Evolutionary conservation across 2,113 vertebrate genomes (phyloP).

Genomic region (Etia nguti): DNA sequence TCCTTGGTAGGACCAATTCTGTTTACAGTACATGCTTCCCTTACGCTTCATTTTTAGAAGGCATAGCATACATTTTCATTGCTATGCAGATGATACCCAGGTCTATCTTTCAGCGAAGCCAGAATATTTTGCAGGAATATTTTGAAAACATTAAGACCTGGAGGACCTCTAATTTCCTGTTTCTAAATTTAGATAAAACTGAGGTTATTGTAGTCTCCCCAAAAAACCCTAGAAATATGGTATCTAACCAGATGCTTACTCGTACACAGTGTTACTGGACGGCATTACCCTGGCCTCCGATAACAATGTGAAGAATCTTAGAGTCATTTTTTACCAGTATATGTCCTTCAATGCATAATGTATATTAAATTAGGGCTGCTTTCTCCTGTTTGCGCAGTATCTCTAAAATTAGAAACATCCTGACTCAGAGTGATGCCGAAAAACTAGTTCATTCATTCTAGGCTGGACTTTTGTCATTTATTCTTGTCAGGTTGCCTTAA

Average conservation of each 20-base stretch:
- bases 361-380: not conserved
- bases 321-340: not conserved
- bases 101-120: not conserved
- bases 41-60: not conserved
- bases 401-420: not conserved
- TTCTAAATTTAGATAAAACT: not conserved
- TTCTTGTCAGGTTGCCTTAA: not conserved
- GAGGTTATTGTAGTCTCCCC: not conserved
- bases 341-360: not conserved
- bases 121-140: not conserved
- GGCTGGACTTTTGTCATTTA: not conserved
- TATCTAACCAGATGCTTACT: not conserved
- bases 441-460: not conserved
- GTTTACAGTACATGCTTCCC: not conserved
- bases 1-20: not conserved
- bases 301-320: not conserved
- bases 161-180: not conserved
- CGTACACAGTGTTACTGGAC: not conserved
- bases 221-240: not conserved
- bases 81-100: not conserved
- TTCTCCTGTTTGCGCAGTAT: not conserved
- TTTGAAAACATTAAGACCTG: not conserved
- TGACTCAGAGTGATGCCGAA: not conserved
- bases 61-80: not conserved
- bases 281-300: not conserved